phyloP scores from a whole-genome alignment of 2,113 vertebrate species.

The Psittacus erithacus region DNA sequence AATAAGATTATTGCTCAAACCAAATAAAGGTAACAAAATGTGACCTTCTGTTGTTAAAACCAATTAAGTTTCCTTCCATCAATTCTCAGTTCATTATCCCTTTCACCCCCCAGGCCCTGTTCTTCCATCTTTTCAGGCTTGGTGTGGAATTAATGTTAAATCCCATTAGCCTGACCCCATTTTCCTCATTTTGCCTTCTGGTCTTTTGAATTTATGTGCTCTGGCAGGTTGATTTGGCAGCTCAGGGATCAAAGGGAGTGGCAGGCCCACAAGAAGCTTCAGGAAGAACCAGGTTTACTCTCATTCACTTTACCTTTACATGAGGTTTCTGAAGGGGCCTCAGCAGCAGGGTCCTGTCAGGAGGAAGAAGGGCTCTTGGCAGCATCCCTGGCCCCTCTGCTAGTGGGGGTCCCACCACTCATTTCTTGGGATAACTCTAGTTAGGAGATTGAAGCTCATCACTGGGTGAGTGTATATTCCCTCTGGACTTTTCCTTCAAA shows the following conservation, averaged over 20 bases:
- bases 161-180: conserved; percentile 38
- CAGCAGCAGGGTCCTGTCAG: rapidly evolving
- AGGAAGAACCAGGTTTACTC: neutral
- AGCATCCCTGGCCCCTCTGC: neutral
- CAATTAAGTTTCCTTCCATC: conserved; percentile 57
- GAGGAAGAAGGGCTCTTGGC: neutral
- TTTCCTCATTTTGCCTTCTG: conserved; percentile 29
- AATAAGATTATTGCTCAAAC: conserved; percentile 5
- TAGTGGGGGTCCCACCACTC: neutral
- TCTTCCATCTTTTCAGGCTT: conserved; percentile 28
- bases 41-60: conserved; percentile 50
- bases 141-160: conserved; percentile 46
- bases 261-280: neutral
- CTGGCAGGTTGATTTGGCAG: neutral
- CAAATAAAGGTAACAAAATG: conserved; percentile 47
- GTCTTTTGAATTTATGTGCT: neutral
- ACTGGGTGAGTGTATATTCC: rapidly evolving
- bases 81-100: conserved; percentile 47
- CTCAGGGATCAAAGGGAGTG: conserved; percentile 1
- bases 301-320: neutral
- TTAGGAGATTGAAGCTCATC: neutral
- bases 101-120: conserved; percentile 34
- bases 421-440: neutral
- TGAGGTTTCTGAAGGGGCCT: neutral
- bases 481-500: neutral